Evolutionary conservation across 2,113 vertebrate species (phyloP), one percentile per base, ranked within the genome.

Genomic region (Calcarius ornatus): DNA sequence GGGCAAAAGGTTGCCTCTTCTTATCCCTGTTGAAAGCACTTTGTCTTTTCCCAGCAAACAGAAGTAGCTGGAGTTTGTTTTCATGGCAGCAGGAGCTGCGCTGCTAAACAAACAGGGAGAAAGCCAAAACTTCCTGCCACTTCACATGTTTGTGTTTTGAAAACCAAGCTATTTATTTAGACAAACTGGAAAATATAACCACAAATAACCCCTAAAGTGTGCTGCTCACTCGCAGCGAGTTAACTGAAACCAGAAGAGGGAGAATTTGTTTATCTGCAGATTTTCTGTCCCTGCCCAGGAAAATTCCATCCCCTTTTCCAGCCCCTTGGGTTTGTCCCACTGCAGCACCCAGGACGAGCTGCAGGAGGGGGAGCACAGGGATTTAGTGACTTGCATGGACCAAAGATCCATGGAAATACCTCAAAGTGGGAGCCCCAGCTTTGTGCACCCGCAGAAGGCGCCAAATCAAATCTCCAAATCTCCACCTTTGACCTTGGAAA

Each of bases 101-200:
- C 60, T 71, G 56, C 65, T 86, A 86, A 93, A 66, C 85, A 95
- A 90, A 87, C 82, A 78, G 23, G 11, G 33, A 61, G 68, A 88
- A 90, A 94, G 63, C 3, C 23, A 88, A 85, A 93, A 82, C 86
- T 94, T 94, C 82, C 83, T 90, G 68, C 80, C 88, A 57, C 79
- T 94, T 85, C 72, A 45, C 64, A 50, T 51, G 60, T 31, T 66
- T 86, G 33, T 61, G 50, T 92, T 95, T 94, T 61, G 88, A 96
- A 93, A 88, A 70, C 38, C 16, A 8, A 86, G 72, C 24, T 47
- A 27, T 86, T 82, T 90, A 43, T 81, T 87, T n/a, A 90, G 80
- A 71, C 91, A 80, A 72, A 64, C 48, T 54, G 66, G 45, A 88
- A 90, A 80, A 73, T 24, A 12, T 7, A 83, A 81, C 64, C 60